Percentiles rank a stretch among this genome's conserved stretches.
phyloP scores from a whole-genome alignment of 1,140 invertebrate genomes.

The Heliothis virescens region DNA sequence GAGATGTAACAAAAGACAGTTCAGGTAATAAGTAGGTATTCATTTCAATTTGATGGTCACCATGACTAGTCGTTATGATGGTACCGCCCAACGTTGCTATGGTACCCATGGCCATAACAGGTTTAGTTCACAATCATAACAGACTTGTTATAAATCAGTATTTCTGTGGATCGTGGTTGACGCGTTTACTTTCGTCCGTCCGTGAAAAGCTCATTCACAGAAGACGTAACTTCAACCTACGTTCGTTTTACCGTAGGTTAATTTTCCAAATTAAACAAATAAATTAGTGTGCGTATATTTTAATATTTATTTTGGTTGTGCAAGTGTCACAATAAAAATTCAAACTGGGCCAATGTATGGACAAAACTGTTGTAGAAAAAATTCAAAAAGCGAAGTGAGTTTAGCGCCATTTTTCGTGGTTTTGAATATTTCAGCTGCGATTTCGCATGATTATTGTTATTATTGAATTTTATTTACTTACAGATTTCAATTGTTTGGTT shows the following conservation, averaged over 20 bases:
- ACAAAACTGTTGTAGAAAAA: conserved; percentile 77
- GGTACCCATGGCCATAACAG: conserved; percentile 68
- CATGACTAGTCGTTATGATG: conserved; percentile 57
- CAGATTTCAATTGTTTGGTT: not conserved
- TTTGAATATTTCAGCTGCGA: not conserved
- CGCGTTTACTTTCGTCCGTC: conserved; percentile 42
- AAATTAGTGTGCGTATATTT: conserved; percentile 1
- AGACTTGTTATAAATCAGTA: conserved; percentile 53
- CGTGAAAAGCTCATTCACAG: not conserved
- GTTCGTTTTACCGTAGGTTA: not conserved
- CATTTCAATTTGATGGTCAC: conserved; percentile 53
- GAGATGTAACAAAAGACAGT: not conserved
- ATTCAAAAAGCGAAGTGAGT: conserved; percentile 71
- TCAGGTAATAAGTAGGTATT: conserved; percentile 14
- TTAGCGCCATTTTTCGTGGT: not conserved
- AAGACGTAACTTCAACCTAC: not conserved
- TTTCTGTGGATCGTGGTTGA: conserved; percentile 49
- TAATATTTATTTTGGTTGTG: conserved; percentile 22
- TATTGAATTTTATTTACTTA: not conserved
- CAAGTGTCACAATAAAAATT: conserved; percentile 37
- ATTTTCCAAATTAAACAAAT: not conserved
- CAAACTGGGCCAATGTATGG: conserved; percentile 85
- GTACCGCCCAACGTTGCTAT: conserved; percentile 69
- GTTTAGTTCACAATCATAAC: conserved; percentile 51
- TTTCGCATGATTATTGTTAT: not conserved